These are phyloP conservation scores for Pinctada fucata DNA, from an alignment of 2,888 invertebrate species.

Conservation along the genomic window DNA sequence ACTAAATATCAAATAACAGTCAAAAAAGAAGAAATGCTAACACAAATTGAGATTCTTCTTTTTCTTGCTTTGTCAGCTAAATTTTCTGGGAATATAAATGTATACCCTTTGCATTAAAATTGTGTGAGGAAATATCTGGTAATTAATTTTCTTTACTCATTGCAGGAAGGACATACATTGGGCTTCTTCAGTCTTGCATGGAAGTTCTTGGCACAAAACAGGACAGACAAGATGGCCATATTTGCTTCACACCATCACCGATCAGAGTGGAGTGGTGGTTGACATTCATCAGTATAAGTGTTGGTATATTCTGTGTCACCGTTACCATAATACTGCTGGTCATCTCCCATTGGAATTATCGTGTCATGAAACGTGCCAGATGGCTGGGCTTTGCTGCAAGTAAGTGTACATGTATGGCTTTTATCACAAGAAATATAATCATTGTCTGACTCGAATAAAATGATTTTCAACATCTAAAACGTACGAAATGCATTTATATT, in stretches of 20 bases:
- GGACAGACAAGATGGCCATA: conserved; percentile 27
- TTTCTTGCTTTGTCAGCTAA: no score
- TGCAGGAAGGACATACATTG: conserved; percentile 47
- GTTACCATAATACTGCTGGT: conserved; percentile 58
- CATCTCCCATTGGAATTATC: conserved; percentile 62
- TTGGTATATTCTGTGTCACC: conserved; percentile 63
- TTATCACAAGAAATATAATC: no score
- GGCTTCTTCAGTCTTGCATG: conserved; percentile 62
- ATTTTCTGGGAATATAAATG: no score
- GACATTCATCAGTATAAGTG: conserved; percentile 60
- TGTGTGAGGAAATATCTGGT: no score
- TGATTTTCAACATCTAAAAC: no score
- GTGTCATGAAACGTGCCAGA: conserved; percentile 61
- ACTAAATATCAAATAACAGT: no score
- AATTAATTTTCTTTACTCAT: no score
- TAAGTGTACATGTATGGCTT: conserved; percentile 42
- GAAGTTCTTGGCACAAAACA: conserved; percentile 57
- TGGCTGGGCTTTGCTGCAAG: conserved; percentile 68
- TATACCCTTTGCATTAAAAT: no score
- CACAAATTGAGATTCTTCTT: no score
- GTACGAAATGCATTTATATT: no score
- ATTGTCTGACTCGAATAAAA: no score
- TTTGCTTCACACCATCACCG: conserved; percentile 57
- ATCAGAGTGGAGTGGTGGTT: conserved; percentile 64
- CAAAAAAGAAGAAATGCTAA: no score